Base-by-base conservation (phyloP, 2,113 vertebrate genomes). In the Hemiprocne comata region DNA sequence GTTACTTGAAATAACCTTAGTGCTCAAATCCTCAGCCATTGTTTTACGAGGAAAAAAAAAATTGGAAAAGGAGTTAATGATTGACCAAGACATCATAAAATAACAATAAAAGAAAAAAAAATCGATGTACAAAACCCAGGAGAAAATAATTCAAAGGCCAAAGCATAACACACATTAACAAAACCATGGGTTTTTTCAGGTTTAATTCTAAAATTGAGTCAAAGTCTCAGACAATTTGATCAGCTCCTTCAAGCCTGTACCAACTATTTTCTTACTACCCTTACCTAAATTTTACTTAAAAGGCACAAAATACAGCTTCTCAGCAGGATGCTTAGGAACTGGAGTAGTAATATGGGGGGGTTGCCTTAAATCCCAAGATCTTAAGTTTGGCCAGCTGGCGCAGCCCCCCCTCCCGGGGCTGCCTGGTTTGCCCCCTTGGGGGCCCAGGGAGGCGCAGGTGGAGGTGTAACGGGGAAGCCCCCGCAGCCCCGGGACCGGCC, bases 361-460 rank as follows among this genome's bases (percentile, higher is more conserved):
- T 18, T 46, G 44, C 44, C 38, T 54, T 54, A 54, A 55, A 29
- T 7, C 16, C 66, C 38, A 48, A 8, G 53, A 61, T 46, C 60
- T 55, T 53, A 40, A 23, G 25, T 20, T 9, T 15, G n/a, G n/a
- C n/a, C n/a, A n/a, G n/a, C n/a, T n/a, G n/a, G n/a, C n/a, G n/a
- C n/a, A n/a, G n/a, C n/a, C 28, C 6, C 5, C 8, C 10, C 15
- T 46, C 42, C 31, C 1, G 6, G 23, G 6, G 19, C 36, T 12
- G 44, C 28, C 21, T 5, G 12, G 6, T 12, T 60, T 31, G 42
- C 4, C 16, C 17, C 31, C 3, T 0, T 9, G 4, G 17, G 13
- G 10, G 25, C 33, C 3, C 5, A 17, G 33, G 64, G 26, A 15
- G 7, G 5, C 11, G 1, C 12, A 17, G 3, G 3, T 1, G 18